These are phyloP conservation scores for Bombus breviceps DNA, from an alignment of 1,140 invertebrate genomes.

Conservation along the genomic window DNA sequence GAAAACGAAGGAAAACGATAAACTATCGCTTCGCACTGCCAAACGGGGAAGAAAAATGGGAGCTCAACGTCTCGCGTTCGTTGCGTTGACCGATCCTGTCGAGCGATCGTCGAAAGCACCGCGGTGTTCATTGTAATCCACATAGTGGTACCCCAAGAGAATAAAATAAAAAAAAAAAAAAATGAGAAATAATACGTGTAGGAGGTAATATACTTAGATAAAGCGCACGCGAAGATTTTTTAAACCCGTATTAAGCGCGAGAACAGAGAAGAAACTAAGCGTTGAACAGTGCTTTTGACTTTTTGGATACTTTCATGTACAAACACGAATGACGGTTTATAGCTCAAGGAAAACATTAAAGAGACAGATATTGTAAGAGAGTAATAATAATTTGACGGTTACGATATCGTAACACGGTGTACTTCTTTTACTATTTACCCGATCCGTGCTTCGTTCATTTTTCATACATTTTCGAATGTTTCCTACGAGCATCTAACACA, in stretches of 20 bases:
- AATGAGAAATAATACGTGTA: slow-evolving; percentile 21
- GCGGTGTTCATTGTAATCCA: slow-evolving; percentile 68
- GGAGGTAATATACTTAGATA: slow-evolving; percentile 11
- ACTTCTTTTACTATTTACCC: background rate
- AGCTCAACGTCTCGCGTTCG: slow-evolving; percentile 48
- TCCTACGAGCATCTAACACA: background rate
- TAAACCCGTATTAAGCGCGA: slow-evolving; percentile 27
- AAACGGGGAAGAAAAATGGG: slow-evolving; percentile 46
- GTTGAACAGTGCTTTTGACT: slow-evolving; percentile 65
- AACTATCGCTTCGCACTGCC: slow-evolving; percentile 58
- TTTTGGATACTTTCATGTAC: slow-evolving; percentile 70
- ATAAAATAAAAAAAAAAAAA: slow-evolving; percentile 1
- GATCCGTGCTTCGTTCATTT: background rate
- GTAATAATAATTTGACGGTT: slow-evolving; percentile 71
- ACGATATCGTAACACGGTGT: slow-evolving; percentile 57
- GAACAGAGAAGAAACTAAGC: slow-evolving; percentile 30
- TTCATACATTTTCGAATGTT: background rate
- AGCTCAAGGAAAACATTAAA: slow-evolving; percentile 66
- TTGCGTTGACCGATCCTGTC: slow-evolving; percentile 50
- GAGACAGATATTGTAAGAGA: slow-evolving; percentile 70
- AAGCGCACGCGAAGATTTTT: slow-evolving; percentile 40
- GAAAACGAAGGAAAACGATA: background rate
- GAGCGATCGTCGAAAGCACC: slow-evolving; percentile 65
- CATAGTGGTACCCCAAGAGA: slow-evolving; percentile 46
- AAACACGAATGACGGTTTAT: slow-evolving; percentile 66